These are phyloP conservation scores for Linurgus olivaceus DNA, from an alignment of 2,797 vertebrate genomes.

Conservation along the genomic window DNA sequence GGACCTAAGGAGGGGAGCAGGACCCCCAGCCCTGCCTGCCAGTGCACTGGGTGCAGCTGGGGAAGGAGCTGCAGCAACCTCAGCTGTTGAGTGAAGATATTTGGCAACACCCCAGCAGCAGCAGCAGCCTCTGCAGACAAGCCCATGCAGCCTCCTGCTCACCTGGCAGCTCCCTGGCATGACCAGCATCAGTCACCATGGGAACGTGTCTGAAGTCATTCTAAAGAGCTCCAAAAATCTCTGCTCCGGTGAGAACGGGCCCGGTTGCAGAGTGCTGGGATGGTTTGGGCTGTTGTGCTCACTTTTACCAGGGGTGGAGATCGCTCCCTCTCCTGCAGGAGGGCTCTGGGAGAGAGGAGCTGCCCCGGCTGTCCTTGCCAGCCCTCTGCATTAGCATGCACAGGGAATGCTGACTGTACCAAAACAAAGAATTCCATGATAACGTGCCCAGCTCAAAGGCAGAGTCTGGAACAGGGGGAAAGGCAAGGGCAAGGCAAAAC, in stretches of 20 bases:
- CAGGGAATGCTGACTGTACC: background rate
- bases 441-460: background rate
- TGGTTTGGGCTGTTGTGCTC: background rate
- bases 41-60: background rate
- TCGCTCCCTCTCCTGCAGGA: background rate
- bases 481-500: background rate
- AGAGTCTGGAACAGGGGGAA: background rate
- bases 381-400: background rate
- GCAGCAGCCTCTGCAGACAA: background rate
- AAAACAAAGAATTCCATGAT: background rate
- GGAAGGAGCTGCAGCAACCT: background rate
- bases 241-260: background rate
- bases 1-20: background rate
- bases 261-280: background rate
- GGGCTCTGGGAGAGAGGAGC: background rate
- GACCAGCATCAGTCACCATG: background rate
- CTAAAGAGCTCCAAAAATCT: background rate
- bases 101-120: background rate
- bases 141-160: background rate
- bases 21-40: background rate
- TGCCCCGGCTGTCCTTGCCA: background rate
- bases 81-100: background rate
- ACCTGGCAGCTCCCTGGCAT: background rate
- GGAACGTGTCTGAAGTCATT: background rate
- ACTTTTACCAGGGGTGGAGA: background rate